Conservation (phyloP, 1,140 invertebrate genomes). For the Lordiphosa mommai region DNA sequence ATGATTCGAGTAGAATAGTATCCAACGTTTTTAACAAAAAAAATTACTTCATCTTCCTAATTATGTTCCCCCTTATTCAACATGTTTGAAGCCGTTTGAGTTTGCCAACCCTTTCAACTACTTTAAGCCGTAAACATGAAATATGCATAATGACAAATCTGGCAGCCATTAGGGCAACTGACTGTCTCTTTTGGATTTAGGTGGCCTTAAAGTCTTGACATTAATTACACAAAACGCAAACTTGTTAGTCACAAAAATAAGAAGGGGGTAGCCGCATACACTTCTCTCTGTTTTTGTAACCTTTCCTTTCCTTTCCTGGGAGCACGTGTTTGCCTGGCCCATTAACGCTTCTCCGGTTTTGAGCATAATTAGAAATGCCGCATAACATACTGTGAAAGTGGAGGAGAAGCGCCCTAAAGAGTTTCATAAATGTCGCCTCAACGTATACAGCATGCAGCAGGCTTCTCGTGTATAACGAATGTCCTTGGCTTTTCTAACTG, state of each 20-base stretch:
- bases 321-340: conserved; percentile 26
- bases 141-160: conserved; percentile 44
- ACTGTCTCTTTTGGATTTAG: conserved; percentile 9
- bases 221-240: conserved; percentile 30
- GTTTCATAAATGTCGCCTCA: conserved; percentile 22
- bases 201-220: conserved; percentile 35
- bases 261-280: neutral
- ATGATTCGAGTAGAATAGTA: too few relatives aligned
- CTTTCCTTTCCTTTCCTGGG: neutral
- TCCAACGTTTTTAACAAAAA: too few relatives aligned
- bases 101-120: too few relatives aligned
- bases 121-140: conserved; percentile 22
- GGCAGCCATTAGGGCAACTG: conserved; percentile 32
- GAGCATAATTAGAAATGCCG: conserved; percentile 45
- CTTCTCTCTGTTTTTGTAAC: neutral
- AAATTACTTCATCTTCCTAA: too few relatives aligned
- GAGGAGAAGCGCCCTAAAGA: neutral
- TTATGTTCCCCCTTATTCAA: too few relatives aligned
- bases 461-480: neutral
- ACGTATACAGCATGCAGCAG: conserved; percentile 33
- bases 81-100: too few relatives aligned
- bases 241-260: conserved; percentile 13
- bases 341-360: conserved; percentile 37
- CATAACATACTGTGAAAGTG: conserved; percentile 3
- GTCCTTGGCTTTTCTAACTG: conserved; percentile 5